Evolutionary conservation across 2,113 vertebrate genomes (phyloP), one percentile per base, ranked within the genome.

Genomic region (Elaphurus davidianus): DNA sequence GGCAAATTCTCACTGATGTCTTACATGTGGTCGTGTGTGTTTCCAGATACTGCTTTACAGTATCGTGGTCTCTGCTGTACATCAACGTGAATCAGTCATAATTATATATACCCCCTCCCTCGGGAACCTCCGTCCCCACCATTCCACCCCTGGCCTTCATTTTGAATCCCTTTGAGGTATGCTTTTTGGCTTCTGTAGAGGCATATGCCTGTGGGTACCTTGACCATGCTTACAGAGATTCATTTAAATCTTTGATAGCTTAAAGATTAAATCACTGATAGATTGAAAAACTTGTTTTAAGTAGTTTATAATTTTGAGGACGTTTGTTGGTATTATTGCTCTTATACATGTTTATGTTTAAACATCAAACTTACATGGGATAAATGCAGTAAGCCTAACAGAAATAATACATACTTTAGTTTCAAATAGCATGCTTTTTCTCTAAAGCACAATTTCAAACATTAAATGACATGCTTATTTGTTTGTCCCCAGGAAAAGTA

Each of bases 221-320:
- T 89, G 87, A 25, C 4, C 40, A 40, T 28, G 71, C 9, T 87
- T 94, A 78, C 3, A 50, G 86, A 96, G 43, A 33, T 82, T 87
- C 60, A 93, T 30, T 94, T 96, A 81, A 88, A 71, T 92, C 33
- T 89, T 79, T 71, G 64, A 79, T 50, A 50, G 12, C 13, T 50
- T 50, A 50, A 50, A 50, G 47, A 50, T 50, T 50, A 50, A 50
- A 50, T 2, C 33, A 62, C 30, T 90, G 54, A 57, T 54, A 52
- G 16, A 50, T 76, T 30, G 64, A 55, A 55, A 94, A 90, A 89
- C 88, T 67, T 91, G 3, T 83, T 97, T 98, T 78, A 50, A 95
- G 71, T 83, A 81, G 23, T 43, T 93, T 94, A 47, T 92, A 30
- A 13, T 90, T 92, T 85, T 43, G 43, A 59, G 78, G 11, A 40